Evolutionary conservation across 2,797 vertebrate species (phyloP).

Genomic region (Coracias cyanogaster): DNA sequence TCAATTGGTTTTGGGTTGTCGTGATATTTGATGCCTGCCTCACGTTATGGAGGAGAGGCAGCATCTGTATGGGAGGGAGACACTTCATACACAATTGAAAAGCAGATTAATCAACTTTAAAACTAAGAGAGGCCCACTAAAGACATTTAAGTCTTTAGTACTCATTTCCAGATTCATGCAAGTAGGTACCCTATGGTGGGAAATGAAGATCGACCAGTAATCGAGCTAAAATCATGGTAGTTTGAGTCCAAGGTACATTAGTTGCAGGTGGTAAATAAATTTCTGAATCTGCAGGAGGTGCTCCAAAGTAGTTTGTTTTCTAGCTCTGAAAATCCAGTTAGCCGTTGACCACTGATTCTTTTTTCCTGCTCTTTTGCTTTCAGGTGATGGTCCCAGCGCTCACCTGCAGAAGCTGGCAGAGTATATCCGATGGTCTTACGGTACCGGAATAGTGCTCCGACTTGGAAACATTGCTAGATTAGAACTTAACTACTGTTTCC

Average conservation of each 20-base stretch:
- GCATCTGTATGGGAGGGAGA: neutral
- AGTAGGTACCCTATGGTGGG: neutral
- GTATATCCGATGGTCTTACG: conserved; percentile 96
- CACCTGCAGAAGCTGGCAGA: conserved; percentile 92
- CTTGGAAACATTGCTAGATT: conserved; percentile 96
- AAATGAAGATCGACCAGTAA: neutral
- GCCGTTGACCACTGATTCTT: neutral
- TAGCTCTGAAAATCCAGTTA: neutral
- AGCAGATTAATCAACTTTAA: neutral
- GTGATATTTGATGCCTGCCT: neutral
- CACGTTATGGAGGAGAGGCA: neutral
- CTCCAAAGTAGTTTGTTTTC: neutral
- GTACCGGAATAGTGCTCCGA: conserved; percentile 90
- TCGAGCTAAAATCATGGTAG: neutral
- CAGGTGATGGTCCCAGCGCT: conserved; percentile 93
- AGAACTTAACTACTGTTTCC: conserved; percentile 98
- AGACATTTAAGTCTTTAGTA: neutral
- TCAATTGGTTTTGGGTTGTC: neutral
- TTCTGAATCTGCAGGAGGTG: neutral
- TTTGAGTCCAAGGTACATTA: neutral
- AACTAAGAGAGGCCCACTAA: neutral
- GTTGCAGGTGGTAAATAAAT: neutral
- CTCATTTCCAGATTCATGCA: neutral
- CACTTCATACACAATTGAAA: neutral
- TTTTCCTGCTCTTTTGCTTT: neutral